Evolutionary conservation across 2,888 invertebrate species (phyloP).

Genomic region (Eledona agricola): DNA sequence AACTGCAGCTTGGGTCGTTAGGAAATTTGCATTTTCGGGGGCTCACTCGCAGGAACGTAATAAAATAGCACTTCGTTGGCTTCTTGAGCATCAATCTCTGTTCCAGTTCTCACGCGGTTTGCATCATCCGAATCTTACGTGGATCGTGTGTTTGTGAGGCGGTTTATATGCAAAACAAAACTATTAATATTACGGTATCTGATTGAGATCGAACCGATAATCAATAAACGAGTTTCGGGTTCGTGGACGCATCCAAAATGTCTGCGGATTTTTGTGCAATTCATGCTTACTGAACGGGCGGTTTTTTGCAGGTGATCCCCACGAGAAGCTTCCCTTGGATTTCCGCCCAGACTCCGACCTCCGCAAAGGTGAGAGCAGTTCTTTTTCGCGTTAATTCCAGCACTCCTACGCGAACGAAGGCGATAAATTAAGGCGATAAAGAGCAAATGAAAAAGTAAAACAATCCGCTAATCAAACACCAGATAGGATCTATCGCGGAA

Average conservation of each 20-base stretch:
- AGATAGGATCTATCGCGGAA: slow-evolving; percentile 53
- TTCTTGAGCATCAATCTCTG: slow-evolving; percentile 27
- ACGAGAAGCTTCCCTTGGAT: slow-evolving; percentile 58
- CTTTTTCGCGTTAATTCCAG: slow-evolving; percentile 46
- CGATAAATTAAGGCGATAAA: slow-evolving; percentile 54
- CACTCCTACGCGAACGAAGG: slow-evolving; percentile 41
- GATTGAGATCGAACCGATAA: slow-evolving; percentile 34
- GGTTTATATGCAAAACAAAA: slow-evolving; percentile 36
- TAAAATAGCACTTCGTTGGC: slow-evolving; percentile 17
- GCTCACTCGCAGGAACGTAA: background rate
- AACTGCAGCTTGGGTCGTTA: slow-evolving; percentile 4
- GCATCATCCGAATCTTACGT: slow-evolving; percentile 34
- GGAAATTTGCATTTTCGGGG: slow-evolving; percentile 9
- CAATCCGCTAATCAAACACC: slow-evolving; percentile 56
- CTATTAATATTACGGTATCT: slow-evolving; percentile 34
- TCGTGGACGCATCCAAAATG: too few species aligned
- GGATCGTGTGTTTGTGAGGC: slow-evolving; percentile 32
- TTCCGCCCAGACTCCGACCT: slow-evolving; percentile 54
- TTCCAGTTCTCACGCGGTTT: slow-evolving; percentile 30
- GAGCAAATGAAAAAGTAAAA: slow-evolving; percentile 51
- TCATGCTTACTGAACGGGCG: too few species aligned
- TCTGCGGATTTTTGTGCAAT: too few species aligned
- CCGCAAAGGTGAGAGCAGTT: slow-evolving; percentile 55
- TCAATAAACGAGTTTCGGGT: slow-evolving; percentile 18
- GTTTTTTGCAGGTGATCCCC: slow-evolving; percentile 58